Evolutionary conservation across 2,113 vertebrate species (phyloP).

Genomic region (Todiramphus chloris): DNA sequence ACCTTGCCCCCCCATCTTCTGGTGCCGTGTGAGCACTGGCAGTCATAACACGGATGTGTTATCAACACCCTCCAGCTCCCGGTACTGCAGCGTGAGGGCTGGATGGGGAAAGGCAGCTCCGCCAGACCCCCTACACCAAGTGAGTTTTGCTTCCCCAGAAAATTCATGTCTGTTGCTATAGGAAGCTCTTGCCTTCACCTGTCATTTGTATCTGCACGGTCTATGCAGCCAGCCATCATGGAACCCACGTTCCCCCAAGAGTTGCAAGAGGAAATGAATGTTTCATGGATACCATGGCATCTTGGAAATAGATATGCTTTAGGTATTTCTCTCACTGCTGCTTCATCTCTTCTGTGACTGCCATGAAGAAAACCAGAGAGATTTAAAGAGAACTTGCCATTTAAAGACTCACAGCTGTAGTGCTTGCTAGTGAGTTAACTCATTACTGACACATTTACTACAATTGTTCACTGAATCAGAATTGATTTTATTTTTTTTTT

Average conservation of each 20-base stretch:
- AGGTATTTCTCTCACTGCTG: not conserved
- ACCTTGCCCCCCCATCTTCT: too few species aligned
- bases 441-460: not conserved
- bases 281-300: not conserved
- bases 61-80: too few species aligned
- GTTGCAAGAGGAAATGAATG: not conserved
- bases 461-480: not conserved
- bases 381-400: not conserved
- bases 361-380: not conserved
- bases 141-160: not conserved
- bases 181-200: not conserved
- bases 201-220: not conserved
- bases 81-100: too few species aligned
- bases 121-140: too few species aligned
- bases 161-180: not conserved
- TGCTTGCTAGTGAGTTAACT: not conserved
- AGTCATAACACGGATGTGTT: too few species aligned
- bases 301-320: not conserved
- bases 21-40: too few species aligned
- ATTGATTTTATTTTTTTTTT: not conserved
- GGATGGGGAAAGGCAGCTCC: not conserved
- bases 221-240: rapidly evolving
- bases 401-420: not conserved
- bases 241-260: not conserved
- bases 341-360: not conserved